phyloP scores from a whole-genome alignment of 2,888 invertebrate species.

The Drosophila quinaria region DNA sequence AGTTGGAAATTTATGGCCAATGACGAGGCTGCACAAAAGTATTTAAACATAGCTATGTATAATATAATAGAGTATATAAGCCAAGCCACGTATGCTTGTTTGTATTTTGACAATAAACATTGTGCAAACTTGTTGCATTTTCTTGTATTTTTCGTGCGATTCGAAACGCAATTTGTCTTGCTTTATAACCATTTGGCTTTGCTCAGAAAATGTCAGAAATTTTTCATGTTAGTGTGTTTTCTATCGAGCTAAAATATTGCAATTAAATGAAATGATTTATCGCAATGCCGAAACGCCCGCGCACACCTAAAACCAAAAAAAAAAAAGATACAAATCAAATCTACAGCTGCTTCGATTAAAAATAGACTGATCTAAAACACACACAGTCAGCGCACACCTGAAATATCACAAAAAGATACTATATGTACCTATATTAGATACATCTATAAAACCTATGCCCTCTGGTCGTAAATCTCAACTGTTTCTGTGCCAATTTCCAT shows the following conservation, averaged over 20 bases:
- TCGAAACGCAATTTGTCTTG: slow-evolving; percentile 68
- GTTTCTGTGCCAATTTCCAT: slow-evolving; percentile 62
- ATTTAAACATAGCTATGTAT: slow-evolving; percentile 5
- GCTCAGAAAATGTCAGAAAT: slow-evolving; percentile 57
- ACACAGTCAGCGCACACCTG: slow-evolving; percentile 63
- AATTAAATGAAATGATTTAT: slow-evolving; percentile 76
- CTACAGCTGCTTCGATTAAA: slow-evolving; percentile 40
- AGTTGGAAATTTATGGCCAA: slow-evolving; percentile 58
- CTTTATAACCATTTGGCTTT: slow-evolving; percentile 47
- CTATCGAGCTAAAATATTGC: slow-evolving; percentile 65
- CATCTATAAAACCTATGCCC: slow-evolving; percentile 49
- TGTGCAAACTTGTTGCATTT: slow-evolving; percentile 73
- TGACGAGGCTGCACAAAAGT: slow-evolving; percentile 46
- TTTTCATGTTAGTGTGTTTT: slow-evolving; percentile 39
- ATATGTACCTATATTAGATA: slow-evolving; percentile 5
- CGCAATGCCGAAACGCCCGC: slow-evolving; percentile 54
- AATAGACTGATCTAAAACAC: slow-evolving; percentile 44
- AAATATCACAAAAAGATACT: slow-evolving; percentile 43
- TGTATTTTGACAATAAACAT: slow-evolving; percentile 56
- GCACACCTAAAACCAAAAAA: slow-evolving; percentile 26
- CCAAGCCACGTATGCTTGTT: slow-evolving; percentile 8
- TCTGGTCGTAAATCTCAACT: slow-evolving; percentile 59
- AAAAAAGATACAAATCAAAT: slow-evolving; percentile 35
- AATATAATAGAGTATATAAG: slow-evolving; percentile 16
- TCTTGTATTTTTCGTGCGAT: slow-evolving; percentile 41